Conservation (phyloP, 2,888 invertebrate genomes). For the Nymphalis urticae region DNA sequence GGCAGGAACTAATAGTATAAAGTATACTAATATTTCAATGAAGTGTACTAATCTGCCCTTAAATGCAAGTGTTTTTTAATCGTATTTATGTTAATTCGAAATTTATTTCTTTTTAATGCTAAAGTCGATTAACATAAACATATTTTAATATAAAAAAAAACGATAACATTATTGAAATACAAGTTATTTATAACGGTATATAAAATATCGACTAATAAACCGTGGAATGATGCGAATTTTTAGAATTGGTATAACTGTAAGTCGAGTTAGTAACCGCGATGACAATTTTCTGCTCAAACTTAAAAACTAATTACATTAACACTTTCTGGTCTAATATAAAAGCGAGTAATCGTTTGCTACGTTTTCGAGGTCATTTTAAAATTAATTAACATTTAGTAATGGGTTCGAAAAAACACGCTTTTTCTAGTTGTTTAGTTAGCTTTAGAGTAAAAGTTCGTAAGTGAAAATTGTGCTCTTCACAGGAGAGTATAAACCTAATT, state of each 20-base stretch:
- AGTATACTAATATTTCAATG: too few relatives aligned
- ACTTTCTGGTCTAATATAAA: neutral
- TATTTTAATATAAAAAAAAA: neutral
- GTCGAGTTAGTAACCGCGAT: slow-evolving; percentile 3
- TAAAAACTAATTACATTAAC: neutral
- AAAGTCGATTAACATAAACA: neutral
- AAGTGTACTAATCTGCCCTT: too few relatives aligned
- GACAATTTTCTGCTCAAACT: slow-evolving; percentile 6
- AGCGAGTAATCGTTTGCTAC: neutral
- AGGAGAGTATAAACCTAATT: too few relatives aligned
- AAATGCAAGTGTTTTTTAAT: too few relatives aligned
- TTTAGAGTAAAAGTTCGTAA: too few relatives aligned
- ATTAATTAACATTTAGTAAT: neutral
- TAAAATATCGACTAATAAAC: slow-evolving; percentile 13
- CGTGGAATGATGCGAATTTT: slow-evolving; percentile 7
- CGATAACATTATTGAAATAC: neutral
- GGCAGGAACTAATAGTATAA: too few relatives aligned
- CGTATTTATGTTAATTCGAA: too few relatives aligned
- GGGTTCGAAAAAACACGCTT: neutral
- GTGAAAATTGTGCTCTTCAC: too few relatives aligned
- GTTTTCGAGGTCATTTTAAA: neutral
- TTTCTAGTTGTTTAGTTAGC: too few relatives aligned
- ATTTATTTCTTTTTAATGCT: too few relatives aligned
- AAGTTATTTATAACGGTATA: neutral
- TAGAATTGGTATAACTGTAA: slow-evolving; percentile 20